Evolutionary conservation across 2,797 vertebrate genomes (phyloP).

Genomic region (Spea hammondii): DNA sequence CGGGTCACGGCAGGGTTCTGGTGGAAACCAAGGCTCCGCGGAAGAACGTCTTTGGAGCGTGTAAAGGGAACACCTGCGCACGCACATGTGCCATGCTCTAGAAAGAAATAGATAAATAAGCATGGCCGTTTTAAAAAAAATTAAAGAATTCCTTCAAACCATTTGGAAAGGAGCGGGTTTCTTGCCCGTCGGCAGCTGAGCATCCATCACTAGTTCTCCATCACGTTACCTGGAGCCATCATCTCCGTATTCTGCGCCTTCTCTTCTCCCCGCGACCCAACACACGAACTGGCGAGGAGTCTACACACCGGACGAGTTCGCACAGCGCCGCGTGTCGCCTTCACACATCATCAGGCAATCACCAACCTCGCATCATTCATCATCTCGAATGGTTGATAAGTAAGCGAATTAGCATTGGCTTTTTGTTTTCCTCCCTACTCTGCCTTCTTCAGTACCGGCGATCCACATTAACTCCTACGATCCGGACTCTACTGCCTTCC

Average conservation of each 20-base stretch:
- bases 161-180: too few relatives aligned
- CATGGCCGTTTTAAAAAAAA: too few relatives aligned
- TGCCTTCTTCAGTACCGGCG: not conserved
- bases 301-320: slow-evolving; percentile 9
- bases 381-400: slow-evolving; percentile 36
- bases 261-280: slow-evolving; percentile 24
- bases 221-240: slow-evolving; percentile 4
- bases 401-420: slow-evolving; percentile 38
- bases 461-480: slow-evolving; percentile 7
- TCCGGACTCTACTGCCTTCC: not conserved
- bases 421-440: not conserved
- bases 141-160: too few relatives aligned
- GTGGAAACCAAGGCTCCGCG: too few relatives aligned
- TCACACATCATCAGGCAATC: slow-evolving; percentile 47
- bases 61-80: too few relatives aligned
- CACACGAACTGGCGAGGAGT: slow-evolving; percentile 8
- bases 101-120: too few relatives aligned
- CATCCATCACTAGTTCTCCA: slow-evolving; percentile 1
- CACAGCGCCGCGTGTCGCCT: slow-evolving; percentile 10
- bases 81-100: too few relatives aligned
- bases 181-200: slow-evolving; percentile 5
- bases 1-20: too few relatives aligned
- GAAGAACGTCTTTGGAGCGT: too few relatives aligned
- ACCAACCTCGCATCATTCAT: slow-evolving; percentile 23
- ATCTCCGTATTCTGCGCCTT: slow-evolving; percentile 1